phyloP scores from a whole-genome alignment of 2,888 invertebrate species.

The Oscheius sp. region DNA sequence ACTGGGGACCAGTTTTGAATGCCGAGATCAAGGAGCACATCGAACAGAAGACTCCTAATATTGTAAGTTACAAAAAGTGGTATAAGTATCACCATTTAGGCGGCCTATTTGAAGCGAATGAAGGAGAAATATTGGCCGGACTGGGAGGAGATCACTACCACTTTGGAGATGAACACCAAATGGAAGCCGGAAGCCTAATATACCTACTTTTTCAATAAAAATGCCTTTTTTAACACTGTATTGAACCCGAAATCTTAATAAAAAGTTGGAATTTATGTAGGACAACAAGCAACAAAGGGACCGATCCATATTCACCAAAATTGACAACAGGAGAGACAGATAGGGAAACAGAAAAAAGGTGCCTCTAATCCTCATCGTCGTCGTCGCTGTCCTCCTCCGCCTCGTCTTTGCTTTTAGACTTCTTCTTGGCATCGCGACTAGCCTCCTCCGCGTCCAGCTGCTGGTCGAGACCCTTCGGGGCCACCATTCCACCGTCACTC shows the following conservation, averaged over 20 bases:
- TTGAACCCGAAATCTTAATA: not conserved
- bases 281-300: slow-evolving; percentile 2
- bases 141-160: slow-evolving; percentile 62
- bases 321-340: not conserved
- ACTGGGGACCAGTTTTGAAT: slow-evolving; percentile 90
- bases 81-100: slow-evolving; percentile 13
- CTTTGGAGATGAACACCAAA: slow-evolving; percentile 49
- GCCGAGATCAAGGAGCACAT: slow-evolving; percentile 86
- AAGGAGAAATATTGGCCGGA: slow-evolving; percentile 70
- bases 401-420: slow-evolving; percentile 32
- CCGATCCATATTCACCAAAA: slow-evolving; percentile 12
- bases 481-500: slow-evolving; percentile 66
- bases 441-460: slow-evolving; percentile 67
- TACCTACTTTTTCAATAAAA: not conserved
- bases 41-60: slow-evolving; percentile 57
- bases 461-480: slow-evolving; percentile 71
- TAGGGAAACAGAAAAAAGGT: not conserved
- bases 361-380: slow-evolving; percentile 22
- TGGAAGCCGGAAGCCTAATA: slow-evolving; percentile 1
- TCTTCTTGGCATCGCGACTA: slow-evolving; percentile 43
- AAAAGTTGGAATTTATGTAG: not conserved
- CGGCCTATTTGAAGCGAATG: slow-evolving; percentile 58
- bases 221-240: not conserved
- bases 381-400: slow-evolving; percentile 35
- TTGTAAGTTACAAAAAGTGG: slow-evolving; percentile 36